Evolutionary conservation across 2,113 vertebrate genomes (phyloP), one percentile per base, ranked within the genome.

Genomic region (Clupea harengus): DNA sequence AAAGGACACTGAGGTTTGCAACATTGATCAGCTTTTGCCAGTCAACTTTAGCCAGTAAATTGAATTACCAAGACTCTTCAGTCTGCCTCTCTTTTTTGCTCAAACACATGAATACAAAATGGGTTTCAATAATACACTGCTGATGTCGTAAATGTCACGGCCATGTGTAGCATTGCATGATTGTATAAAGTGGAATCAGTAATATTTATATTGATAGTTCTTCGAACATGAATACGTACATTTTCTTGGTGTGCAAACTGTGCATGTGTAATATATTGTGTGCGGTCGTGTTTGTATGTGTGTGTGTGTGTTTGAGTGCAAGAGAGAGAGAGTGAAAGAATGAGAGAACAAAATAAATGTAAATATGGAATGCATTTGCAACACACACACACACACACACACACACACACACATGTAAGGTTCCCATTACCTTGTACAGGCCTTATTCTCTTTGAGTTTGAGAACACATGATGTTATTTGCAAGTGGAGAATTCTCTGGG

Each of bases 371-470:
- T 32, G 28, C 28, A 78, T 78, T 78, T 78, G 9, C 3, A 85
- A 84, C 60, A 82, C 81, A 5, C 45, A 83, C 50, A 52, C 39
- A 67, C n/a, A 83, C 87, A 67, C 39, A 81, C 83, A 46, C 78
- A 39, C 39, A 82, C 17, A 18, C 17, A 47, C 72, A 44, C 25
- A 39, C 25, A 44, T 17, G 11, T 11, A 78, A 39, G 72, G 72
- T 39, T 39, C 72, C 72, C 28, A 78, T 78, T 78, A 78, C 32
- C 72, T 44, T 39, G 72, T 18, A 39, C 28, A 78, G 72, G 13
- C 72, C 13, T 13, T 78, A 32, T 32, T 78, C 72, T 78, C n/a
- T 67, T 64, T n/a, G n/a, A 64, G 60, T n/a, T 39, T 75, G 25
- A 32, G 67, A 75, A 75, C 13, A 15, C 28, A 60, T 22, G 20